Percentiles rank a stretch among this genome's conserved stretches.
Evolutionary conservation across 2,888 invertebrate species (phyloP).

Genomic region (Cantharis rustica): DNA sequence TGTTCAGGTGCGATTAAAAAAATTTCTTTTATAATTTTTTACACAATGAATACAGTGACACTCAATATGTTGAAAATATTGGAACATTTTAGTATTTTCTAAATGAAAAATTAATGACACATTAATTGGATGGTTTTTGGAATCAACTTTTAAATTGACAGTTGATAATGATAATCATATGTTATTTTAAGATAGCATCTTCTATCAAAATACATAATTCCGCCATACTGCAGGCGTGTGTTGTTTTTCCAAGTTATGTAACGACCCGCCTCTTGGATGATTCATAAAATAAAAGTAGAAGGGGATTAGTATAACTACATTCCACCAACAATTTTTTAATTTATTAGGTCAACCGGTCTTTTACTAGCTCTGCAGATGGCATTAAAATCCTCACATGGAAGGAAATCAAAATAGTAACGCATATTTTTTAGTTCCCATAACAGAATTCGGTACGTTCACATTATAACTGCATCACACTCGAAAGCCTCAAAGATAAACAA

Average conservation of each 20-base stretch:
- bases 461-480: neutral
- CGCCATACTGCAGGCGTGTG: slow-evolving; percentile 53
- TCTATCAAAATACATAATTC: slow-evolving; percentile 14
- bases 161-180: neutral
- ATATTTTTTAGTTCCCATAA: neutral
- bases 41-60: slow-evolving; percentile 32
- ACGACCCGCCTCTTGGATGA: slow-evolving; percentile 48
- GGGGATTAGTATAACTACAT: slow-evolving; percentile 29
- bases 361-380: neutral
- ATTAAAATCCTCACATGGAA: neutral
- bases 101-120: neutral
- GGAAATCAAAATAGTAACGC: neutral
- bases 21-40: slow-evolving; percentile 29
- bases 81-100: neutral
- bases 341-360: slow-evolving; percentile 8
- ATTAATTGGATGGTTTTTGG: neutral
- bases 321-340: slow-evolving; percentile 26
- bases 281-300: slow-evolving; percentile 41
- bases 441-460: neutral
- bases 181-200: neutral
- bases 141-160: neutral
- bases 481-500: neutral
- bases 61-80: slow-evolving; percentile 13
- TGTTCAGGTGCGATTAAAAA: slow-evolving; percentile 43
- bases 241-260: slow-evolving; percentile 46